A percentile compares a stretch with the other conserved stretches of the same genome.
These are phyloP conservation scores for Gastrophryne carolinensis DNA, from an alignment of 2,797 vertebrate genomes.

Conservation along the genomic window DNA sequence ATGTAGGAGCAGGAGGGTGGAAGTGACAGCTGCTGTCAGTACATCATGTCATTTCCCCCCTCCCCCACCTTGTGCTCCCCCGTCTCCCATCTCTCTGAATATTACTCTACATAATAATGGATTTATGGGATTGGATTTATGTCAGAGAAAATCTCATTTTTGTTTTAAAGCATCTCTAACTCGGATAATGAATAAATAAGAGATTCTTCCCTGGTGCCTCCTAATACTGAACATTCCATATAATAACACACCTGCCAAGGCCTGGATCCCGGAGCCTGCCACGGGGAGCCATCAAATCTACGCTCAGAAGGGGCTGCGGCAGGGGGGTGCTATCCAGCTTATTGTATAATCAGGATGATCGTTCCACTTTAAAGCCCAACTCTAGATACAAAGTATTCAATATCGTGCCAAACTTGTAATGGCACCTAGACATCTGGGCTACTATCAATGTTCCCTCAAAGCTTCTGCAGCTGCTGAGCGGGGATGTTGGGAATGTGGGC, in stretches of 20 bases:
- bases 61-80: neutral
- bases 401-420: too few relatives aligned
- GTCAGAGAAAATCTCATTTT: slow-evolving; percentile 1
- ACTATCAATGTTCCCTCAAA: too few relatives aligned
- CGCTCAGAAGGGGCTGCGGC: neutral
- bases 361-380: too few relatives aligned
- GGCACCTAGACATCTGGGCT: too few relatives aligned
- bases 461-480: too few relatives aligned
- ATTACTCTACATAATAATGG: neutral
- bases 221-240: neutral
- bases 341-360: too few relatives aligned
- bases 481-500: too few relatives aligned
- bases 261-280: neutral
- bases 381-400: too few relatives aligned
- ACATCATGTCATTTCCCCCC: neutral
- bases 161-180: neutral
- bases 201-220: neutral
- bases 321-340: too few relatives aligned
- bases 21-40: slow-evolving; percentile 16
- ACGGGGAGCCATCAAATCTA: neutral
- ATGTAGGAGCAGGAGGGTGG: neutral
- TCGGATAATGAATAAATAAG: slow-evolving; percentile 21
- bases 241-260: slow-evolving; percentile 35
- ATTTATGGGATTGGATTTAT: slow-evolving; percentile 14
- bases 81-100: neutral